A percentile compares a stretch with the other conserved stretches of the same genome.
Evolutionary conservation across 2,797 vertebrate genomes (phyloP).

Genomic region (Smutsia temminckii): DNA sequence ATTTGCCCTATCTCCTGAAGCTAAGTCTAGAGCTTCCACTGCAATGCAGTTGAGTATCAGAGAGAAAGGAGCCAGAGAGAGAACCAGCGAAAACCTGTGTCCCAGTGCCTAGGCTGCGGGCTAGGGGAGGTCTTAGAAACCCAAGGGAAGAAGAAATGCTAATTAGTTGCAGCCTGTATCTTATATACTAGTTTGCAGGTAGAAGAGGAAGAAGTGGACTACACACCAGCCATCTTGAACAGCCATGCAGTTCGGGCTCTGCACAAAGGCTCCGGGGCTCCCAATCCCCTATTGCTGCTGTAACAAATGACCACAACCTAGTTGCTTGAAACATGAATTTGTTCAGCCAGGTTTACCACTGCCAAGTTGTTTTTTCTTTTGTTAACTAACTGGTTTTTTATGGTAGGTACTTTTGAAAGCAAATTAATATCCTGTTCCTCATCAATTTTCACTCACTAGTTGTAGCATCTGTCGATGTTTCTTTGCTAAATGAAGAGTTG

Average conservation of each 20-base stretch:
- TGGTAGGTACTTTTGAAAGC: neutral
- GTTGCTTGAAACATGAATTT: neutral
- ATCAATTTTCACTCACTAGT: neutral
- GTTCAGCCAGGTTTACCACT: neutral
- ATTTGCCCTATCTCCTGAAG: neutral
- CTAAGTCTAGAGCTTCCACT: neutral
- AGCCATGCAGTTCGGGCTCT: neutral
- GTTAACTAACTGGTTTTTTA: neutral
- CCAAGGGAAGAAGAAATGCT: neutral
- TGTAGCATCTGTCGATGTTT: neutral
- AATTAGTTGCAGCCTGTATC: neutral
- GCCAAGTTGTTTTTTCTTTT: neutral
- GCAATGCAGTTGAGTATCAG: neutral
- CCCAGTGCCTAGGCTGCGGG: neutral
- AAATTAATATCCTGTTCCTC: neutral
- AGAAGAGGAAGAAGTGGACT: neutral
- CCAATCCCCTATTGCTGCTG: neutral
- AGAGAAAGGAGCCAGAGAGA: neutral
- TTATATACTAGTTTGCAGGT: neutral
- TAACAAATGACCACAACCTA: neutral
- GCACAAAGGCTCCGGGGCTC: neutral
- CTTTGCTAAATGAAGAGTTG: neutral
- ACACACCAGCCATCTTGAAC: neutral
- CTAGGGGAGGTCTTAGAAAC: neutral
- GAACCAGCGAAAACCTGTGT: neutral